A percentile compares a stretch with the other conserved stretches of the same genome.
Conservation (phyloP, 2,888 invertebrate genomes). For the Ochropleura leucogaster region DNA sequence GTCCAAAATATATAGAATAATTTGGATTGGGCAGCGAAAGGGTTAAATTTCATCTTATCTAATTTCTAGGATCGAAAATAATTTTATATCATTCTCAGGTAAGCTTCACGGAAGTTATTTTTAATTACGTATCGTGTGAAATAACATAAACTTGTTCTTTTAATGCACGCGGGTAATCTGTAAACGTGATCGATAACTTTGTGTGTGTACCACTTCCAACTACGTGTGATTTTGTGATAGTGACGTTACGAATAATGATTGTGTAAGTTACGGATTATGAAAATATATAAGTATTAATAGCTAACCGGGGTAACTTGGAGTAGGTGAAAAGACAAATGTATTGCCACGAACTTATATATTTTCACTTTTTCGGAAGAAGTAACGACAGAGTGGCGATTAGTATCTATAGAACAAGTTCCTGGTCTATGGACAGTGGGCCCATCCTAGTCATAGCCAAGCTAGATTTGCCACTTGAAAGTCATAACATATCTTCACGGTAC, state of each 20-base stretch:
- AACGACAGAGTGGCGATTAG: not conserved
- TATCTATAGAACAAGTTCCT: not conserved
- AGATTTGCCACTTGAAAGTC: not conserved
- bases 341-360: not conserved
- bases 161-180: conserved; percentile 8
- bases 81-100: not conserved
- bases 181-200: conserved; percentile 7
- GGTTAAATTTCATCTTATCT: not conserved
- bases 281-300: conserved; percentile 12
- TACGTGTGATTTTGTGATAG: not conserved
- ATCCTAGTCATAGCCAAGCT: not conserved
- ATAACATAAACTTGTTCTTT: not conserved
- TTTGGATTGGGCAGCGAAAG: too few relatives aligned
- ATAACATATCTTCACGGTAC: not conserved
- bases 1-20: too few relatives aligned
- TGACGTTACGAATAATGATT: conserved; percentile 2
- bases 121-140: conserved; percentile 4
- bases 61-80: not conserved
- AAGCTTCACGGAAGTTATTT: not conserved
- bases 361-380: too few relatives aligned
- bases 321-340: conserved; percentile 4
- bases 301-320: conserved; percentile 6
- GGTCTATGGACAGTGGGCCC: not conserved
- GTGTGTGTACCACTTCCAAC: not conserved
- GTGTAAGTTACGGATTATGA: not conserved